Evolutionary conservation across 2,113 vertebrate species (phyloP).

Genomic region (Terrapene triunguis): DNA sequence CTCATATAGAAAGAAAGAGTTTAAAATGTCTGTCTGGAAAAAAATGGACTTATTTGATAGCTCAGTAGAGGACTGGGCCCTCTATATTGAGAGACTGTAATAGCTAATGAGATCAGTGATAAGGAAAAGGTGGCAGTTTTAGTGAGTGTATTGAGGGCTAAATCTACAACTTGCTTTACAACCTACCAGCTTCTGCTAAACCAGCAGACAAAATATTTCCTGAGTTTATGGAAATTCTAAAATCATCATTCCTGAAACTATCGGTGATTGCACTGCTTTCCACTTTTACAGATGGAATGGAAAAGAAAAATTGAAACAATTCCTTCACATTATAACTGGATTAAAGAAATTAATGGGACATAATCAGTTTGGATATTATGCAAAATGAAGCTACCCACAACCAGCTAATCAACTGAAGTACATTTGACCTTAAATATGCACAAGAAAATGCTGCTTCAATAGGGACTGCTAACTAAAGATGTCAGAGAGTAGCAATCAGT

Average conservation of each 20-base stretch:
- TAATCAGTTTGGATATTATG: background rate
- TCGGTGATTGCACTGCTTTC: background rate
- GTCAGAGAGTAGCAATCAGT: background rate
- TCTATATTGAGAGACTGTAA: background rate
- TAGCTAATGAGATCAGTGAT: rapidly evolving
- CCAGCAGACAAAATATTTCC: background rate
- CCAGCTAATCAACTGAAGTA: background rate
- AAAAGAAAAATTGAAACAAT: background rate
- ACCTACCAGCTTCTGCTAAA: background rate
- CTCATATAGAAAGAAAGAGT: background rate
- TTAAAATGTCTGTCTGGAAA: background rate
- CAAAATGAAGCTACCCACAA: background rate
- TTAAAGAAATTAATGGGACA: background rate
- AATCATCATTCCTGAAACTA: background rate
- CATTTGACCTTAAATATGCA: background rate
- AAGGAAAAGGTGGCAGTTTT: rapidly evolving
- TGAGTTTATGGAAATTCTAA: background rate
- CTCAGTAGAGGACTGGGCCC: background rate
- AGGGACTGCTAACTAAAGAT: background rate
- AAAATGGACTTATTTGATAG: background rate
- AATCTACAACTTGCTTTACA: too few species aligned
- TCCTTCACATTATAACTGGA: background rate
- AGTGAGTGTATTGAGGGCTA: background rate
- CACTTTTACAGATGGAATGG: background rate
- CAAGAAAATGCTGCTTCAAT: background rate